Base-by-base conservation (phyloP, 2,888 invertebrate species). In the Eretmocerus hayati region DNA sequence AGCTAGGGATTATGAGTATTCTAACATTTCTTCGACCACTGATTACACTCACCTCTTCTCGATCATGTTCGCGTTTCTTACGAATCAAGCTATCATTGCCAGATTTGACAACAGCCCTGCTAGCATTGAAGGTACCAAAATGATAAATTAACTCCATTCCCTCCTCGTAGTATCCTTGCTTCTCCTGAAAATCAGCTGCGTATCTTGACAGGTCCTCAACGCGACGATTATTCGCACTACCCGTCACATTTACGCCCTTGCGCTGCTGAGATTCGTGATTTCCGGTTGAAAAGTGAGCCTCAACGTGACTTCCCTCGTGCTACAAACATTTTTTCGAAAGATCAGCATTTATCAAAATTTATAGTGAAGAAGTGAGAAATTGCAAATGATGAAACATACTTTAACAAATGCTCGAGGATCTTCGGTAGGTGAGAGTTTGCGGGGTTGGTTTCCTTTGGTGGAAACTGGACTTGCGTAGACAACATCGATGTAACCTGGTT, bases 61-160 rank as follows among this genome's bases (percentile, higher is more conserved):
- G 49, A 21, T 52, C 53, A 22, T 54, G 54, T 26, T 54, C 52
- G 3, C 54, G 54, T 18, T 54, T 54, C 16, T 15, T 49, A 2
- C 53, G 42, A 1, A 13, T 21, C 13, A 39, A 18, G 2, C 50
- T 50, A 20, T 59, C 61, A 6, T 53, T 58, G n/a, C n/a, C n/a
- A n/a, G n/a, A n/a, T n/a, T n/a, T n/a, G n/a, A n/a, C n/a, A 5
- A n/a, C n/a, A 8, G 9, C 33, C 6, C 23, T 37, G 21, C 46
- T 46, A 4, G 31, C 43, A 21, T 47, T 36, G 13, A 35, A 11
- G n/a, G 45, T 60, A 4, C 69, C 69, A 18, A 64, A 68, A 52
- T 70, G 69, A 54, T 69, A 70, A 23, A 69, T 59, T 45, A 71
- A 42, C 44, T 67, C 62, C 65, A 70, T 66, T 32, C 67, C 69